A percentile compares a stretch with the other conserved stretches of the same genome.
Conservation (phyloP, 2,888 invertebrate species). For the Lomographa bimaculata region DNA sequence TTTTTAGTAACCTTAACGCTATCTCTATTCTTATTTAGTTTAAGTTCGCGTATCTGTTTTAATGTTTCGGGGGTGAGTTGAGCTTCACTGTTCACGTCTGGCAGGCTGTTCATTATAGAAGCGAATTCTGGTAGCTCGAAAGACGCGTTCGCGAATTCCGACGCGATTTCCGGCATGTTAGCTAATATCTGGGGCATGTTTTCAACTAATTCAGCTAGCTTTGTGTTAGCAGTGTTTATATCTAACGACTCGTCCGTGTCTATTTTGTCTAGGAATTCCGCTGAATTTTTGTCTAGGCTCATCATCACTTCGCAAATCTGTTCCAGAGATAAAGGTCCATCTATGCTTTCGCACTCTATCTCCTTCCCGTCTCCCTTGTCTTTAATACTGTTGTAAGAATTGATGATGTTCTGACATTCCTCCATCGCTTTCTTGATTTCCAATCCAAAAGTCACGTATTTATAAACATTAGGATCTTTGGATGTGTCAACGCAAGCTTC, state of each 20-base stretch:
- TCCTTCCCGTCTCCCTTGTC: conserved; percentile 50
- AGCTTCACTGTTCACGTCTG: conserved; percentile 65
- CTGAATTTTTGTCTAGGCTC: conserved; percentile 66
- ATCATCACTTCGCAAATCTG: conserved; percentile 75
- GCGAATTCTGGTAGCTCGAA: conserved; percentile 72
- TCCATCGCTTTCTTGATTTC: conserved; percentile 78
- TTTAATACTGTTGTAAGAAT: conserved; percentile 64
- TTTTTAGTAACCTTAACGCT: conserved; percentile 73
- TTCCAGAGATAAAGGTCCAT: conserved; percentile 58
- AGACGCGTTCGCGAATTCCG: conserved; percentile 65
- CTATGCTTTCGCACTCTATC: conserved; percentile 37
- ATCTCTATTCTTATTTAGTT: conserved; percentile 65
- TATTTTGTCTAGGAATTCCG: conserved; percentile 63
- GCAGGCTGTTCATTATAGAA: conserved; percentile 66
- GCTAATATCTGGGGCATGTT: conserved; percentile 75
- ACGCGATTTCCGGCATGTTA: conserved; percentile 73
- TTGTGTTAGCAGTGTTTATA: conserved; percentile 53
- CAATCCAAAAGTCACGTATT: conserved; percentile 68
- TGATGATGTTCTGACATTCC: conserved; percentile 75
- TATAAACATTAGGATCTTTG: conserved; percentile 61
- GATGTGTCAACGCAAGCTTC: conserved; percentile 35
- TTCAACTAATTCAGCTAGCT: conserved; percentile 65
- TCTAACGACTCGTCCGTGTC: conserved; percentile 59
- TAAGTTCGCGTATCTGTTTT: conserved; percentile 74
- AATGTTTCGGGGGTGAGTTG: conserved; percentile 75